Conservation (phyloP, 1,140 invertebrate species). For the Neuroterus valhalla region DNA sequence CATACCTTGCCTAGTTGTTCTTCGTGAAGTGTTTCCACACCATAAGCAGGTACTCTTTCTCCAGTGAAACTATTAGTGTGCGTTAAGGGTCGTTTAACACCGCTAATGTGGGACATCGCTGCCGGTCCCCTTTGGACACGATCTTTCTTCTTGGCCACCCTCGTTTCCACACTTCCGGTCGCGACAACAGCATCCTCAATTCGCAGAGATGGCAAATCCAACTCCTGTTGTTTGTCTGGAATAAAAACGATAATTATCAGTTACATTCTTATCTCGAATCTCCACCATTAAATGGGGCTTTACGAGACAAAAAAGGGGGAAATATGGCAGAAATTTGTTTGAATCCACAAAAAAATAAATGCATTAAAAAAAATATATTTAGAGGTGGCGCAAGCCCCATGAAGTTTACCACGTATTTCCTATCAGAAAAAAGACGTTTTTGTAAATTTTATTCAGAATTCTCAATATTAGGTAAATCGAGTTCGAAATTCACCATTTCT, state of each 20-base stretch:
- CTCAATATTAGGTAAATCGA: too few relatives aligned
- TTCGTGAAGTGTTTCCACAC: constrained; percentile 93
- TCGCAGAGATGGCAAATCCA: constrained; percentile 91
- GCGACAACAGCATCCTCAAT: constrained; percentile 82
- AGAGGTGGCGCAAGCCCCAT: too few relatives aligned
- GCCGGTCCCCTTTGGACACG: constrained; percentile 76
- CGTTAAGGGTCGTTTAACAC: constrained; percentile 89
- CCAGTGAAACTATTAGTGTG: constrained; percentile 94
- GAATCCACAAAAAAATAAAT: too few relatives aligned
- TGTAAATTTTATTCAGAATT: too few relatives aligned
- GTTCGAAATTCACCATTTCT: too few relatives aligned
- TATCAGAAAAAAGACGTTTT: too few relatives aligned
- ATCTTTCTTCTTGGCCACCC: constrained; percentile 79
- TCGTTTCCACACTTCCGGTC: constrained; percentile 70
- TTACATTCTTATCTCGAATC: too few relatives aligned
- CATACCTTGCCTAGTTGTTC: constrained; percentile 88
- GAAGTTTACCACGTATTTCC: too few relatives aligned
- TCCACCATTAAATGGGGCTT: too few relatives aligned
- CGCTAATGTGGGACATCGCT: constrained; percentile 93
- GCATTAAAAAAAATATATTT: too few relatives aligned
- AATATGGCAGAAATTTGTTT: too few relatives aligned
- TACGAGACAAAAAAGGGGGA: too few relatives aligned
- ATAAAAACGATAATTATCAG: not conserved
- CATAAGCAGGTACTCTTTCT: constrained; percentile 91
- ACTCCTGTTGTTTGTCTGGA: constrained; percentile 96